Percentiles rank a stretch among this genome's conserved stretches.
These are phyloP conservation scores for Peromyscus maniculatus DNA, from an alignment of 2,113 vertebrate genomes.

Conservation along the genomic window DNA sequence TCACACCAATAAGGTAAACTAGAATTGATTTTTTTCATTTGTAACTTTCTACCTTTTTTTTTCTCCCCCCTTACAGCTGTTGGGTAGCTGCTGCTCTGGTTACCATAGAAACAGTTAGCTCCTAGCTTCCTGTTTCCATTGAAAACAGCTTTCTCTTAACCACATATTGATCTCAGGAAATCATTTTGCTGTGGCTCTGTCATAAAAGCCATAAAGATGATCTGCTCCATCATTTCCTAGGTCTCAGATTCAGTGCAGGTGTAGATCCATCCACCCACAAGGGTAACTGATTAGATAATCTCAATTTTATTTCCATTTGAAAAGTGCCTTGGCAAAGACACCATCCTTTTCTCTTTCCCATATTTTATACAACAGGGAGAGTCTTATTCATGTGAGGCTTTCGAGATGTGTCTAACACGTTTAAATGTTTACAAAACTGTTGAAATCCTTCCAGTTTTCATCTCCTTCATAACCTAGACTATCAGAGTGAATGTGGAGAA, in stretches of 20 bases:
- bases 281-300: constrained; percentile 64
- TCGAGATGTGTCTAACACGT: constrained; percentile 69
- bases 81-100: constrained; percentile 92
- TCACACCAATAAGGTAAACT: constrained; percentile 75
- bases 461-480: constrained; percentile 50
- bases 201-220: constrained; percentile 84
- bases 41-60: constrained; percentile 85
- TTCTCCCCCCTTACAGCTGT: constrained; percentile 84
- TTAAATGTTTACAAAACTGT: constrained; percentile 79
- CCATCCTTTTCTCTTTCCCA: neutral
- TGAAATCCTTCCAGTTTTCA: constrained; percentile 51
- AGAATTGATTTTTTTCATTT: constrained; percentile 71
- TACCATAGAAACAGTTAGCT: constrained; percentile 96
- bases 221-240: constrained; percentile 81
- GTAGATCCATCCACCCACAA: neutral
- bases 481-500: constrained; percentile 6
- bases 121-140: constrained; percentile 94
- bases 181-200: constrained; percentile 85
- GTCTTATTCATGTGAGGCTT: constrained; percentile 70
- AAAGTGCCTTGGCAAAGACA: constrained; percentile 74
- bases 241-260: constrained; percentile 64
- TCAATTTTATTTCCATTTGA: constrained; percentile 74
- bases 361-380: constrained; percentile 44
- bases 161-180: constrained; percentile 89
- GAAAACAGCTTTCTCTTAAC: constrained; percentile 91